Conservation (phyloP, 1,140 invertebrate species). For the Caenorhabditis latens region DNA sequence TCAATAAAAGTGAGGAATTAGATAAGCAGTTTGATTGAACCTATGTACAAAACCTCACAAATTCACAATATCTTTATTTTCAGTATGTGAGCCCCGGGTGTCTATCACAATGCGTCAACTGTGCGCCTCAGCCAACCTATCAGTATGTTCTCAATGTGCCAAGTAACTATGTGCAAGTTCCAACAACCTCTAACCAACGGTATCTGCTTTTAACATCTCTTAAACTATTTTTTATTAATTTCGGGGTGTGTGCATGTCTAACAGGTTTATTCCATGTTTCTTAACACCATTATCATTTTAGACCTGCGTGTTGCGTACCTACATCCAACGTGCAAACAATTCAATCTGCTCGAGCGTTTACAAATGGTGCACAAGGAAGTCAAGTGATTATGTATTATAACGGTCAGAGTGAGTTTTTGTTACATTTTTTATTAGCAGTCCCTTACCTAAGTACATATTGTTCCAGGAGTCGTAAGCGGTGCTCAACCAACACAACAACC, state of each 20-base stretch:
- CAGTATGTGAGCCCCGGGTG: slow-evolving; percentile 49
- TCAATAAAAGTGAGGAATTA: slow-evolving; percentile 41
- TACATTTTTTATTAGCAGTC: not conserved
- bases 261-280: slow-evolving; percentile 9
- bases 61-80: not conserved
- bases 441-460: not conserved
- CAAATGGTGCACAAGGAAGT: slow-evolving; percentile 43
- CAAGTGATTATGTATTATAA: slow-evolving; percentile 51
- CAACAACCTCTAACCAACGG: slow-evolving; percentile 16
- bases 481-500: not conserved
- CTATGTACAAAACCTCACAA: not conserved
- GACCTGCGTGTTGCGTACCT: slow-evolving; percentile 53
- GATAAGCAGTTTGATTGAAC: not conserved
- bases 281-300: slow-evolving; percentile 21
- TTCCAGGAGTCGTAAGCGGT: slow-evolving; percentile 30
- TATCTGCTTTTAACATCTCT: not conserved
- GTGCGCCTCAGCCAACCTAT: slow-evolving; percentile 46
- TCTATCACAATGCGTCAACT: slow-evolving; percentile 53
- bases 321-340: slow-evolving; percentile 51
- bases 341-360: slow-evolving; percentile 46
- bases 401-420: not conserved
- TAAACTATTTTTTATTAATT: not conserved
- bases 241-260: slow-evolving; percentile 6
- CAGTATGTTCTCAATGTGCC: slow-evolving; percentile 59
- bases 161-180: slow-evolving; percentile 54